phyloP scores from a whole-genome alignment of 2,113 vertebrate species.

The Enhydra lutris region DNA sequence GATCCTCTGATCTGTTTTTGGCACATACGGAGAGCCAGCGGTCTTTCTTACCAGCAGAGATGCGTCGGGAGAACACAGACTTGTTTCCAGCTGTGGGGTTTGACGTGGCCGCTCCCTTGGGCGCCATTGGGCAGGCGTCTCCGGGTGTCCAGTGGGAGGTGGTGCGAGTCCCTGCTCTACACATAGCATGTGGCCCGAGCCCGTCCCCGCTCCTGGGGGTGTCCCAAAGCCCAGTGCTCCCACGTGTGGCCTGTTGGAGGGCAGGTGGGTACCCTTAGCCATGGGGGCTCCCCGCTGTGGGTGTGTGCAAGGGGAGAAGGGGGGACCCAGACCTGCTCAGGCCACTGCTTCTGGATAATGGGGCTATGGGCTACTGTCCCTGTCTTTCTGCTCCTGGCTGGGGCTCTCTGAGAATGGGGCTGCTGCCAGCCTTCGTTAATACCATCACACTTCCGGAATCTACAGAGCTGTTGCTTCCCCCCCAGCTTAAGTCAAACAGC shows the following conservation, averaged over 20 bases:
- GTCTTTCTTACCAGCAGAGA: not conserved
- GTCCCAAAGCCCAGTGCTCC: not conserved
- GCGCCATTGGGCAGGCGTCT: not conserved
- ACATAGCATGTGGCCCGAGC: not conserved
- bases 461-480: not conserved
- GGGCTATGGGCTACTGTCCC: not conserved
- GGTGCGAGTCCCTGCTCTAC: not conserved
- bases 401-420: not conserved
- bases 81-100: not conserved
- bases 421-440: not conserved
- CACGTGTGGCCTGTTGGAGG: no score
- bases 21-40: not conserved
- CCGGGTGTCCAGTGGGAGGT: not conserved
- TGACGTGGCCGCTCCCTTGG: accelerated
- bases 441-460: not conserved
- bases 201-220: not conserved
- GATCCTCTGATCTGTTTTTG: not conserved
- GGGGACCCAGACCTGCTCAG: not conserved
- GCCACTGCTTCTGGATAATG: not conserved
- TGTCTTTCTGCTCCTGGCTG: not conserved
- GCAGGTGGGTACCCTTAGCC: not conserved
- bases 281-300: no score
- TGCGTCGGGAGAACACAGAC: not conserved
- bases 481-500: not conserved
- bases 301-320: no score